Evolutionary conservation across 2,888 invertebrate species (phyloP).

Genomic region (Caenorhabditis sp.): DNA sequence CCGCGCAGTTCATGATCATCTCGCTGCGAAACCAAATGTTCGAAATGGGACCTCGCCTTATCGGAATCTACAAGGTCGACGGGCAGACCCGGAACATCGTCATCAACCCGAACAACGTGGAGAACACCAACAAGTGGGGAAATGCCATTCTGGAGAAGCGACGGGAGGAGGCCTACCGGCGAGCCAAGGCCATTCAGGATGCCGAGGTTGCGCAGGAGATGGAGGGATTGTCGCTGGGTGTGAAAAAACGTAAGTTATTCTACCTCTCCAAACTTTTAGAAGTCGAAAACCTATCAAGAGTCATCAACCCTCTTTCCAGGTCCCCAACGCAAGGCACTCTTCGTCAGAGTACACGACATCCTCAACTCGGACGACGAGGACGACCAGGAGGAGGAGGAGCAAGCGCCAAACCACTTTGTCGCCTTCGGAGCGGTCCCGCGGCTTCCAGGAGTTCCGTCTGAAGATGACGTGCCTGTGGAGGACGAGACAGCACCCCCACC

Average conservation of each 20-base stretch:
- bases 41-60: conserved; percentile 92
- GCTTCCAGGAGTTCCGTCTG: too few species aligned
- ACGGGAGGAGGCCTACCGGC: background rate
- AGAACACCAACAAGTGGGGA: background rate
- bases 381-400: background rate
- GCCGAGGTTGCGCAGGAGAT: background rate
- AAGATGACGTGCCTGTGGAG: too few species aligned
- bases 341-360: background rate
- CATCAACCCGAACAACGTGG: conserved; percentile 17
- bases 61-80: conserved; percentile 94
- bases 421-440: too few species aligned
- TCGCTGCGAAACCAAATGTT: conserved; percentile 98
- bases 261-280: too few species aligned
- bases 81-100: conserved; percentile 42
- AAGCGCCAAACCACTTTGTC: too few species aligned
- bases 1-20: conserved; percentile 98
- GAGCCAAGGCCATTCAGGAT: background rate
- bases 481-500: too few species aligned
- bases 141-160: background rate
- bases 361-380: background rate
- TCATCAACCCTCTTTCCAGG: background rate
- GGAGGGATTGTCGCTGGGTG: background rate
- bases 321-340: background rate
- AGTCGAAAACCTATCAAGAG: background rate
- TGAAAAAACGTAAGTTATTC: too few species aligned